Evolutionary conservation across 2,888 invertebrate species (phyloP).

Genomic region (Ectobius pallidus): DNA sequence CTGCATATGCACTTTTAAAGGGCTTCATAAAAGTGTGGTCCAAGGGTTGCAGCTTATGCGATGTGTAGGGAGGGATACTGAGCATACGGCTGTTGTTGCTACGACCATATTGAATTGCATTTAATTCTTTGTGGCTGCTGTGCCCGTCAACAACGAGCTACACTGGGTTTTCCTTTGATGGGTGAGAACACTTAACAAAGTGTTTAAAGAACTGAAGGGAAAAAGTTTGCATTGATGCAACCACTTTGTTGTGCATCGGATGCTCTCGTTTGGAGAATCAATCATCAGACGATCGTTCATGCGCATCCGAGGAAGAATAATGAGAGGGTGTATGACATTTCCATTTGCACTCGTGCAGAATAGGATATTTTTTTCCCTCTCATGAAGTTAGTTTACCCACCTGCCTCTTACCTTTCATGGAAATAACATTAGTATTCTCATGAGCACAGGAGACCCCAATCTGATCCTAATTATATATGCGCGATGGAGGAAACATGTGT

Average conservation of each 20-base stretch:
- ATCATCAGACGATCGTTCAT: slow-evolving; percentile 42
- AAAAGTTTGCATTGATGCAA: slow-evolving; percentile 37
- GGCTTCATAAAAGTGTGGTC: slow-evolving; percentile 44
- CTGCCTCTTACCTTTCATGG: slow-evolving; percentile 42
- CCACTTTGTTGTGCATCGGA: slow-evolving; percentile 33
- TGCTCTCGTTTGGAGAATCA: slow-evolving; percentile 37
- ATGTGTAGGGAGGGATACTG: slow-evolving; percentile 46
- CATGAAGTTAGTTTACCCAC: slow-evolving; percentile 45
- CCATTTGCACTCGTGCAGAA: slow-evolving; percentile 44
- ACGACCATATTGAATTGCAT: slow-evolving; percentile 45
- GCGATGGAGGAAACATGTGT: neutral
- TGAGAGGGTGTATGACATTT: slow-evolving; percentile 42
- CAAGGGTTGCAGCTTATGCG: slow-evolving; percentile 45
- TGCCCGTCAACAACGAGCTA: slow-evolving; percentile 47
- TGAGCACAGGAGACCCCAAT: neutral
- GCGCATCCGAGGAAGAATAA: slow-evolving; percentile 43
- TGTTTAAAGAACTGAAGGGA: slow-evolving; percentile 34
- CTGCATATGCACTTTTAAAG: slow-evolving; percentile 38
- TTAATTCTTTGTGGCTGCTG: slow-evolving; percentile 45
- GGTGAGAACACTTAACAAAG: slow-evolving; percentile 36
- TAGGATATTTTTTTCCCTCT: slow-evolving; percentile 44
- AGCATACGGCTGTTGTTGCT: slow-evolving; percentile 45
- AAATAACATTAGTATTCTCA: neutral
- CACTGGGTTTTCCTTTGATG: slow-evolving; percentile 44
- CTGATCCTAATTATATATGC: neutral